Evolutionary conservation across 2,888 invertebrate genomes (phyloP).

Genomic region (Actias luna): DNA sequence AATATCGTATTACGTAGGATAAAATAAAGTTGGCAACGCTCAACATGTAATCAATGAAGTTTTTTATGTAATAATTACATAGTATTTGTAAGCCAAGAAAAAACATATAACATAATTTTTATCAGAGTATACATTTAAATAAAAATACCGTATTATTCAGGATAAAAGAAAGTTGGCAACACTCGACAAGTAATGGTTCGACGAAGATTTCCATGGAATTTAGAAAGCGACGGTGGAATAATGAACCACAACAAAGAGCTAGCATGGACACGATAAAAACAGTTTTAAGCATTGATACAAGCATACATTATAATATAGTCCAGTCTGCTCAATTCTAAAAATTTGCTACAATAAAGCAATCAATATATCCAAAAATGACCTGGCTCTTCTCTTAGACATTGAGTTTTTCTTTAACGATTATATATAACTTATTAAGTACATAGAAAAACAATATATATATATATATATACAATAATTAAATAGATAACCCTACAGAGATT

Average conservation of each 20-base stretch:
- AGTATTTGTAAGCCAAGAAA: too few species aligned
- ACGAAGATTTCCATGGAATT: conserved; percentile 13
- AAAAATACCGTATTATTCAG: conserved; percentile 34
- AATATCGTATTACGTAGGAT: too few species aligned
- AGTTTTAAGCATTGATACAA: conserved; percentile 33
- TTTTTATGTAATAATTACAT: too few species aligned
- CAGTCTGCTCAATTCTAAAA: neutral
- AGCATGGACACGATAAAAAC: conserved; percentile 56
- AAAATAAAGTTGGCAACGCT: too few species aligned
- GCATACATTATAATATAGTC: conserved; percentile 29
- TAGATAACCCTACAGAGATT: neutral
- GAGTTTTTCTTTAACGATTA: neutral
- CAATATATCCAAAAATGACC: neutral
- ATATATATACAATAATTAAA: neutral
- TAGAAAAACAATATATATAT: neutral
- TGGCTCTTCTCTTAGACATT: neutral
- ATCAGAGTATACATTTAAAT: neutral
- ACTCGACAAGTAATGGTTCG: conserved; percentile 34
- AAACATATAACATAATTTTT: neutral
- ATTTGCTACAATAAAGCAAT: neutral
- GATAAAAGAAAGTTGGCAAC: conserved; percentile 49
- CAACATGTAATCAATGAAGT: too few species aligned
- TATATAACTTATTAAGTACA: neutral
- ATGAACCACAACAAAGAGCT: conserved; percentile 36
- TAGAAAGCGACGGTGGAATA: conserved; percentile 33